Conservation (phyloP, 2,113 vertebrate species). For the Bufo bufo region DNA sequence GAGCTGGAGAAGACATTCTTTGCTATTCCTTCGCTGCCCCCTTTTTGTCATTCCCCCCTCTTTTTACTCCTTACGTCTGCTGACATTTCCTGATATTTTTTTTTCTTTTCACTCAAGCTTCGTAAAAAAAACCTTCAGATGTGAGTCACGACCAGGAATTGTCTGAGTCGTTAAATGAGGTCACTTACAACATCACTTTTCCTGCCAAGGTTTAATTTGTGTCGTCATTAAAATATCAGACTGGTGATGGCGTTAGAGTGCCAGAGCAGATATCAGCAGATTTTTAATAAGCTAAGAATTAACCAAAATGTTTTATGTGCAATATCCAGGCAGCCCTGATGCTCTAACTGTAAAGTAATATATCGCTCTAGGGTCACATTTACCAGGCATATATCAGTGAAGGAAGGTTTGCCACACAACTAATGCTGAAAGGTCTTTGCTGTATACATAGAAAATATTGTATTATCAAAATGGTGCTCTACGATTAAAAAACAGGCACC, state of each 20-base stretch:
- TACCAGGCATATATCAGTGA: not conserved
- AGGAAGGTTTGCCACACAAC: not conserved
- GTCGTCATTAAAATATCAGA: conserved; percentile 47
- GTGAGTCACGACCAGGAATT: conserved; percentile 54
- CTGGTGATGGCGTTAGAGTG: conserved; percentile 31
- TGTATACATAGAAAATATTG: not conserved
- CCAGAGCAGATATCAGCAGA: conserved; percentile 21
- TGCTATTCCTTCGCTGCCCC: conserved; percentile 47
- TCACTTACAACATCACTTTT: conserved; percentile 52
- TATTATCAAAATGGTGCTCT: not conserved
- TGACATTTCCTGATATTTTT: conserved; percentile 53
- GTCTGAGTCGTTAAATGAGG: conserved; percentile 57
- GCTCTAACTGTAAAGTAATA: not conserved
- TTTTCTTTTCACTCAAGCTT: conserved; percentile 52
- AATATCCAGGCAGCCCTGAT: not conserved
- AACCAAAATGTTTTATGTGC: not conserved
- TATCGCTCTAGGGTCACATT: not conserved
- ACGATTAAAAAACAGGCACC: not conserved
- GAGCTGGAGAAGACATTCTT: conserved; percentile 47
- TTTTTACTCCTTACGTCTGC: conserved; percentile 40
- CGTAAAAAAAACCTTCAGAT: conserved; percentile 53
- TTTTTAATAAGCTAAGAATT: not conserved
- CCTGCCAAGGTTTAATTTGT: conserved; percentile 38
- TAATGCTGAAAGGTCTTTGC: not conserved
- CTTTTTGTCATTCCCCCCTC: conserved; percentile 46